Evolutionary conservation across 2,888 invertebrate genomes (phyloP).

Genomic region (Drosophila atripex): DNA sequence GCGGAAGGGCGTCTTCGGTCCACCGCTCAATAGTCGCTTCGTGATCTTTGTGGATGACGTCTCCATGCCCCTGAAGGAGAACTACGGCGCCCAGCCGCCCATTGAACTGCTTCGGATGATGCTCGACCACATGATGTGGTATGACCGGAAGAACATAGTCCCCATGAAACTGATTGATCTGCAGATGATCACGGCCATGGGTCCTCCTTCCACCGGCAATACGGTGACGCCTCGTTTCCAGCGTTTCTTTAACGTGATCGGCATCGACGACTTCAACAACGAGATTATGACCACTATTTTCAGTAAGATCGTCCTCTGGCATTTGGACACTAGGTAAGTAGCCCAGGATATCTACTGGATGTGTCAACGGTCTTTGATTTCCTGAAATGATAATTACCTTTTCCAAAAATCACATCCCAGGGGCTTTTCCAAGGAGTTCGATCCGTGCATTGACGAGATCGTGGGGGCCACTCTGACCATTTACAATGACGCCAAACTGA

Average conservation of each 20-base stretch:
- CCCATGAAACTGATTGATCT: slow-evolving; percentile 93
- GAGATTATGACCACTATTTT: slow-evolving; percentile 93
- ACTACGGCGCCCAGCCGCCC: slow-evolving; percentile 97
- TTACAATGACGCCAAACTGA: slow-evolving; percentile 92
- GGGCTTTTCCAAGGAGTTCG: slow-evolving; percentile 97
- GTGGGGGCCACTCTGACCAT: slow-evolving; percentile 93
- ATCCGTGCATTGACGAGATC: slow-evolving; percentile 95
- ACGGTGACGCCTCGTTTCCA: slow-evolving; percentile 93
- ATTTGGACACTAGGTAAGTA: slow-evolving; percentile 94
- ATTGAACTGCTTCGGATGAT: slow-evolving; percentile 95
- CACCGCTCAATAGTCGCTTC: slow-evolving; percentile 94
- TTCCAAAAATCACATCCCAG: slow-evolving; percentile 82
- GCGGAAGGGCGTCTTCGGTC: slow-evolving; percentile 96
- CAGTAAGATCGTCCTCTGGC: slow-evolving; percentile 96
- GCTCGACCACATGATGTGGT: slow-evolving; percentile 96
- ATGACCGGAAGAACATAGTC: slow-evolving; percentile 91
- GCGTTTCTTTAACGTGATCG: slow-evolving; percentile 92
- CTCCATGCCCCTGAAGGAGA: slow-evolving; percentile 94
- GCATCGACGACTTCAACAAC: slow-evolving; percentile 95
- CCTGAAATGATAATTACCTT: background rate
- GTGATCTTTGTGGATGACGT: slow-evolving; percentile 98
- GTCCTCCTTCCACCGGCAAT: slow-evolving; percentile 91
- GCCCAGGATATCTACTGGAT: background rate
- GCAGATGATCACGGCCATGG: slow-evolving; percentile 94
- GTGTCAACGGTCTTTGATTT: no score